A percentile compares a stretch with the other conserved stretches of the same genome.
phyloP scores from a whole-genome alignment of 1,140 invertebrate species.

The Listronotus bonariensis region DNA sequence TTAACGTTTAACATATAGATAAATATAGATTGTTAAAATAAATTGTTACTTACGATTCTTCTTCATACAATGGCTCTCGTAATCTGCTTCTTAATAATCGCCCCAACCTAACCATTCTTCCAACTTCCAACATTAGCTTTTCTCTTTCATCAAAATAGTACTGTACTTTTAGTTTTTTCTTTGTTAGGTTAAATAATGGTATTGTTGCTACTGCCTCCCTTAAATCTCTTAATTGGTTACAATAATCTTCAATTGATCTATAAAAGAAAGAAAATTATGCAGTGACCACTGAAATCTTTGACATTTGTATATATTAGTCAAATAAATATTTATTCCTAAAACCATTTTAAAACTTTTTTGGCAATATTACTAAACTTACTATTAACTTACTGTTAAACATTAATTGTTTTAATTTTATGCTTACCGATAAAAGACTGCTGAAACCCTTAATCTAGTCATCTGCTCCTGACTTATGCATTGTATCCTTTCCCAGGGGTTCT shows the following conservation, averaged over 20 bases:
- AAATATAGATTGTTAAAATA: too few relatives aligned
- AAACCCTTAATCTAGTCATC: conserved; percentile 74
- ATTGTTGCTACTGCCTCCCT: conserved; percentile 59
- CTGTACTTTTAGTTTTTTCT: conserved; percentile 51
- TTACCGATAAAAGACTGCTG: conserved; percentile 70
- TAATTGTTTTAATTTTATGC: not conserved
- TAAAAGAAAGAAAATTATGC: not conserved
- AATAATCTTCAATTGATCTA: conserved; percentile 72
- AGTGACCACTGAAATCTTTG: too few relatives aligned
- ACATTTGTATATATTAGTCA: too few relatives aligned
- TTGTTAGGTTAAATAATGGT: conserved; percentile 49
- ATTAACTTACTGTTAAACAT: too few relatives aligned
- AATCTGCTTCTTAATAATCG: conserved; percentile 70
- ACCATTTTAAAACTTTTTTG: too few relatives aligned
- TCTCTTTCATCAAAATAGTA: conserved; percentile 67
- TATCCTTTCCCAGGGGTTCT: conserved; percentile 71
- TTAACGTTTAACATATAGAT: too few relatives aligned
- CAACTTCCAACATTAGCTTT: conserved; percentile 72
- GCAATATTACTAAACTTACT: too few relatives aligned
- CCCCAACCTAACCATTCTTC: conserved; percentile 73
- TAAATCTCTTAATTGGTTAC: conserved; percentile 62
- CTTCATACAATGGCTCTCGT: conserved; percentile 58
- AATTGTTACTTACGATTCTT: conserved; percentile 36
- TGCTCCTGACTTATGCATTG: conserved; percentile 75
- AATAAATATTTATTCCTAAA: too few relatives aligned